Evolutionary conservation across 2,888 invertebrate species (phyloP), one percentile per base, ranked within the genome.

Genomic region (Panzeria rudis): DNA sequence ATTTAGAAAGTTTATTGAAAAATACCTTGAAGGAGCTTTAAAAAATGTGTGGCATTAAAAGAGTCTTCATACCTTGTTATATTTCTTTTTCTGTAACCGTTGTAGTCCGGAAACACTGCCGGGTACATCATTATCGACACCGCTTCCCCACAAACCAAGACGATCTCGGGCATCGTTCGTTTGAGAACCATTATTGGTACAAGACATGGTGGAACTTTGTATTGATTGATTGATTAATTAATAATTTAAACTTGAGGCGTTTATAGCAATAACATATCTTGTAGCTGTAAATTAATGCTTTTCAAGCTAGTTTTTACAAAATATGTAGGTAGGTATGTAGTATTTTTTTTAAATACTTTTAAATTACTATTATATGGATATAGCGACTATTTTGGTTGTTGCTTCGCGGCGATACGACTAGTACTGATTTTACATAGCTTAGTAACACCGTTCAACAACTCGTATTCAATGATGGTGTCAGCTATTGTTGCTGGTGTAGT

Each of bases 381-480:
- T 54, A 88, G 62, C 59, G 87, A 84, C 25, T 86, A 71, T 68
- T 77, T 73, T 79, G 89, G 72, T 83, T 87, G 83, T 62, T 88
- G 85, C 84, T 88, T 88, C 87, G 89, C 89, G 87, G 89, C 89
- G 88, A 89, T 87, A 87, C 89, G 90, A 89, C 89, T 89, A 83
- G 91, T 90, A 91, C 91, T 92, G 89, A 92, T 89, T 92, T 91
- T 89, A 89, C 91, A 88, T 87, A 91, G 88, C 86, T 89, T 89
- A 83, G 88, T 89, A 87, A 88, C 84, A 81, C 89, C 89, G 89
- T 91, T 91, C 89, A 92, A 90, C 89, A 92, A 90, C 89, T 91
- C 90, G 90, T 90, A 91, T 89, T 91, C 91, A 88, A 92, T 89
- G 86, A 91, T 88, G 79, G 88, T 91, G 87, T 91, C 91, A 78